A percentile compares a stretch with the other conserved stretches of the same genome.
These are phyloP conservation scores for Piezodorus guildinii DNA, from an alignment of 1,140 invertebrate genomes.

Conservation along the genomic window DNA sequence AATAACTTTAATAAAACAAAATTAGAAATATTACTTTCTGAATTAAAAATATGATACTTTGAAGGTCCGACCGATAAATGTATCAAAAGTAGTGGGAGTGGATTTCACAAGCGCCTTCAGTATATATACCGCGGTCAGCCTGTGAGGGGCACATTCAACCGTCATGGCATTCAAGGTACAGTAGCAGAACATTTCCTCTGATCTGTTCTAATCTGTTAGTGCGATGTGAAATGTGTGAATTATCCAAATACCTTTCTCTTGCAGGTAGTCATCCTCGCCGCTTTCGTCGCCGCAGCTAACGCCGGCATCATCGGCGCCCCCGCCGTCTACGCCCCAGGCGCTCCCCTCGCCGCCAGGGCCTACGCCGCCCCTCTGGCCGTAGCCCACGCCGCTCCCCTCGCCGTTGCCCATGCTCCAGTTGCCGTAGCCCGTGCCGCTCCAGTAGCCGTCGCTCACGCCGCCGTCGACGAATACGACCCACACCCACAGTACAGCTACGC, in stretches of 20 bases:
- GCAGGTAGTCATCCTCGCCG: neutral
- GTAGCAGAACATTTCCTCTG: too few relatives aligned
- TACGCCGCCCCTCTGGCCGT: slow-evolving; percentile 24
- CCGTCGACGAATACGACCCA: slow-evolving; percentile 35
- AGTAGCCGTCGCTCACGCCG: slow-evolving; percentile 8
- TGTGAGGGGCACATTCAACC: too few relatives aligned
- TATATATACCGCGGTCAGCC: too few relatives aligned
- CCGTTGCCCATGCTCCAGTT: slow-evolving; percentile 10
- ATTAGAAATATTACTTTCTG: too few relatives aligned
- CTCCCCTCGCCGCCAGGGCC: slow-evolving; percentile 22
- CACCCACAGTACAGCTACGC: slow-evolving; percentile 34
- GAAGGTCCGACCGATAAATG: too few relatives aligned
- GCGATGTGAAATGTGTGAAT: too few relatives aligned
- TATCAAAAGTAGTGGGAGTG: too few relatives aligned
- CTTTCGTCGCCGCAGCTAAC: slow-evolving; percentile 29
- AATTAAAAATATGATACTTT: too few relatives aligned
- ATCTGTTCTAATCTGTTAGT: too few relatives aligned
- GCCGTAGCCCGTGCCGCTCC: neutral
- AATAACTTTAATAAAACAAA: too few relatives aligned
- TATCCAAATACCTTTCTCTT: neutral
- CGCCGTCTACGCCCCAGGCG: slow-evolving; percentile 25
- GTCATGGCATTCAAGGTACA: too few relatives aligned
- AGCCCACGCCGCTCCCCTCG: slow-evolving; percentile 22
- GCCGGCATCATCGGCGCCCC: slow-evolving; percentile 29
- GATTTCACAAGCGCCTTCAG: too few relatives aligned